Percentiles rank a stretch among this genome's conserved stretches.
These are phyloP conservation scores for Zygaena filipendulae DNA, from an alignment of 2,888 invertebrate genomes.

Conservation along the genomic window DNA sequence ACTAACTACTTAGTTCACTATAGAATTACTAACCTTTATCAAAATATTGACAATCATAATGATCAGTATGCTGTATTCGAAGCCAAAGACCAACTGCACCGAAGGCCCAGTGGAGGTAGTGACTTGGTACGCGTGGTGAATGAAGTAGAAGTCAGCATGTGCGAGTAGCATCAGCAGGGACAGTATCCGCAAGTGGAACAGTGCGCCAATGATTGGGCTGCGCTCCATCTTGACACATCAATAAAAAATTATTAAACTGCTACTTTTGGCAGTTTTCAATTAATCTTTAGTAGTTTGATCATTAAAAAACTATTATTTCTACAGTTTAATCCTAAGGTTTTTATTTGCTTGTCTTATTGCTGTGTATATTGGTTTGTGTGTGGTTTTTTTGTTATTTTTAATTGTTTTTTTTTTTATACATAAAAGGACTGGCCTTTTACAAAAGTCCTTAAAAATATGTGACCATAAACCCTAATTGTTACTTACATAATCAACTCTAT, in stretches of 20 bases:
- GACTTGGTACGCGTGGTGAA: slow-evolving; percentile 93
- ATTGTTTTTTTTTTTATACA: no score
- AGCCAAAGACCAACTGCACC: slow-evolving; percentile 98
- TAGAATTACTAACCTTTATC: slow-evolving; percentile 93
- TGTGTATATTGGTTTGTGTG: no score
- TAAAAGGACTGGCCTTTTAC: no score
- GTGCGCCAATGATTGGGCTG: slow-evolving; percentile 94
- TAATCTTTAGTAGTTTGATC: no score
- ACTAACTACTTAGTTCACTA: no score
- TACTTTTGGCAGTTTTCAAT: slow-evolving; percentile 7
- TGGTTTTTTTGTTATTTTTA: no score
- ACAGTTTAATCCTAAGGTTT: no score
- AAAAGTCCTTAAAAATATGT: no score
- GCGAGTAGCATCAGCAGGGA: slow-evolving; percentile 85
- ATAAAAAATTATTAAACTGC: slow-evolving; percentile 22
- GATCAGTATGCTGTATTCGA: slow-evolving; percentile 97
- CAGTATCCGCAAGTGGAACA: slow-evolving; percentile 93
- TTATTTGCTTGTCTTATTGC: no score
- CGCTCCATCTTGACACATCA: slow-evolving; percentile 98
- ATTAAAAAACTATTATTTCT: no score
- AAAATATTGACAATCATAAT: slow-evolving; percentile 93
- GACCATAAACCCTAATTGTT: no score
- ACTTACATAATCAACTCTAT: slow-evolving; percentile 98
- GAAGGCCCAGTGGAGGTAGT: slow-evolving; percentile 94
- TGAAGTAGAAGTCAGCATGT: slow-evolving; percentile 86